Evolutionary conservation across 2,888 invertebrate species (phyloP).

Genomic region (Patella pellucida): DNA sequence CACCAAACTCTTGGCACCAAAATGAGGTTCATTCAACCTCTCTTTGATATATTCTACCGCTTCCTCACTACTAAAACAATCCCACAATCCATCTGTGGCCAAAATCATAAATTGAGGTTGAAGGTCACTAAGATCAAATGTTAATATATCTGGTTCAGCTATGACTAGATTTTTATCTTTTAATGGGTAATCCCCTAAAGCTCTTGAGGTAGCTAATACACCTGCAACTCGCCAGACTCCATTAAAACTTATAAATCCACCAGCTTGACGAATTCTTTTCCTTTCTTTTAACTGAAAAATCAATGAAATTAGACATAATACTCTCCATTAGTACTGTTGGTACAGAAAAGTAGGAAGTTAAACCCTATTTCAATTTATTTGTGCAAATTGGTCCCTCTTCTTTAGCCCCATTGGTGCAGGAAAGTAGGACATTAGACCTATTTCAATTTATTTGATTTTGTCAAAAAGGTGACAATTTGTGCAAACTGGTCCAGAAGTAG

Average conservation of each 20-base stretch:
- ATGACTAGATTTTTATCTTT: constrained; percentile 94
- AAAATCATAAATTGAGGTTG: constrained; percentile 89
- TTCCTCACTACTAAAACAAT: constrained; percentile 94
- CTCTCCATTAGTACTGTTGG: too few relatives aligned
- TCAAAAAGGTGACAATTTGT: too few relatives aligned
- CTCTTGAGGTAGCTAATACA: constrained; percentile 92
- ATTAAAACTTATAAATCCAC: constrained; percentile 94
- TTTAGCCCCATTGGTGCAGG: too few relatives aligned
- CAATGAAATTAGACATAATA: too few relatives aligned
- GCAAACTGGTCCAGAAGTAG: too few relatives aligned
- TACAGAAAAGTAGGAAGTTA: too few relatives aligned
- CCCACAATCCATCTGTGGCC: constrained; percentile 97
- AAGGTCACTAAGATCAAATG: constrained; percentile 88
- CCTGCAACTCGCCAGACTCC: constrained; percentile 98
- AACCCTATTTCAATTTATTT: too few relatives aligned
- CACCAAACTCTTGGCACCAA: constrained; percentile 91
- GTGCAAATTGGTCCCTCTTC: too few relatives aligned
- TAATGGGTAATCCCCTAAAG: constrained; percentile 92
- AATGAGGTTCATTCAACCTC: constrained; percentile 86
- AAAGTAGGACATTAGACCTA: too few relatives aligned
- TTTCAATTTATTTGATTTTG: too few relatives aligned
- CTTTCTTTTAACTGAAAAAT: constrained; percentile 83
- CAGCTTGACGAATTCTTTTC: constrained; percentile 92
- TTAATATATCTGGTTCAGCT: constrained; percentile 94
- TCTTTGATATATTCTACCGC: constrained; percentile 90